These are phyloP conservation scores for Pelecanus crispus DNA, from an alignment of 2,113 vertebrate genomes.

Conservation along the genomic window DNA sequence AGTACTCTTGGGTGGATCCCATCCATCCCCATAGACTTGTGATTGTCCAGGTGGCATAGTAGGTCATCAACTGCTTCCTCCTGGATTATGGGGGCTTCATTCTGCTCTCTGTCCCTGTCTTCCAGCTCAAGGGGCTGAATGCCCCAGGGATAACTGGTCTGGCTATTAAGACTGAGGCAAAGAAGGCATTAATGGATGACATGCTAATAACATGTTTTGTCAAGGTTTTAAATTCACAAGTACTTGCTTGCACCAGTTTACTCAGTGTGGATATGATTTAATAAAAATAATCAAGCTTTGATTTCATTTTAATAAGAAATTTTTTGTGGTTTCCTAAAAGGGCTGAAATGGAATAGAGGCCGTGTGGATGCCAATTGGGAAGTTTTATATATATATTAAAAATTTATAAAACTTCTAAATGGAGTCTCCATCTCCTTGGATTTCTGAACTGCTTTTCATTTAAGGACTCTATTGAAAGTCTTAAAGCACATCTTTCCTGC, in stretches of 20 bases:
- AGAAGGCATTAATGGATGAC: too few relatives aligned
- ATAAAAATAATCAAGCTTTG: not conserved
- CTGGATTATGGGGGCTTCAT: too few relatives aligned
- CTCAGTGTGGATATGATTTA: not conserved
- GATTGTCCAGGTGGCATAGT: too few relatives aligned
- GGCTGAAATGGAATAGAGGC: not conserved
- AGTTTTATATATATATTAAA: not conserved
- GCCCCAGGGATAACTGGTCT: too few relatives aligned
- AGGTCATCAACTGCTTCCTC: too few relatives aligned
- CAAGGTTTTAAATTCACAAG: not conserved
- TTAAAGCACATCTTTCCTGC: not conserved
- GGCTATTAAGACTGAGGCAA: too few relatives aligned
- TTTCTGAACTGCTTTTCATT: not conserved
- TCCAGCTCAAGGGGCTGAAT: too few relatives aligned
- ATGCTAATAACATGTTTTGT: not conserved
- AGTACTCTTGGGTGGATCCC: too few relatives aligned
- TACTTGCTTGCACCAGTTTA: not conserved
- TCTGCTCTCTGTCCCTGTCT: too few relatives aligned
- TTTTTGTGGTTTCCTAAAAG: not conserved
- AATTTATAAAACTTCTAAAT: not conserved
- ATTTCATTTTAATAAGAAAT: not conserved
- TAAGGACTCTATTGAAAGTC: not conserved
- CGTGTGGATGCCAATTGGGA: not conserved
- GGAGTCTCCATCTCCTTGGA: not conserved
- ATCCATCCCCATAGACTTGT: too few relatives aligned